Evolutionary conservation across 2,113 vertebrate genomes (phyloP).

Genomic region (Neofelis nebulosa): DNA sequence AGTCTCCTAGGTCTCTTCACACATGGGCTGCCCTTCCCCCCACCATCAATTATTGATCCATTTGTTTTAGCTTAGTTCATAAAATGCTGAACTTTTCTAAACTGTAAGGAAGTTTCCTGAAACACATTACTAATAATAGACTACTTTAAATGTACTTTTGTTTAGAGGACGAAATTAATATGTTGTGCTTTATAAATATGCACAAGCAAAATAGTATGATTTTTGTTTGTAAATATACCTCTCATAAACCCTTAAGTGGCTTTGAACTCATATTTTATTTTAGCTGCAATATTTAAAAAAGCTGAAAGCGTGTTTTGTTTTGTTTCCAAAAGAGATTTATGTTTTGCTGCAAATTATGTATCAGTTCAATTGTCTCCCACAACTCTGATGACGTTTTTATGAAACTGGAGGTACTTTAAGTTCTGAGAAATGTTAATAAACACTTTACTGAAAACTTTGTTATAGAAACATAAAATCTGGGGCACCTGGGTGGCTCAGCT

Average conservation of each 20-base stretch:
- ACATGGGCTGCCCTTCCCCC: not conserved
- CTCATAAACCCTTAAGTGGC: not conserved
- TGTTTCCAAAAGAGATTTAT: not conserved
- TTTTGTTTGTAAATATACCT: slow-evolving; percentile 16
- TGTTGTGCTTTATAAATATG: not conserved
- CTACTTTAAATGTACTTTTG: not conserved
- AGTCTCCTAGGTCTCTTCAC: not conserved
- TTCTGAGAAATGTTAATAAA: slow-evolving; percentile 11
- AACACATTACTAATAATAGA: not conserved
- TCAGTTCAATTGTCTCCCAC: not conserved
- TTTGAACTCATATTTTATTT: slow-evolving; percentile 14
- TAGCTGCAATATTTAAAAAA: not conserved
- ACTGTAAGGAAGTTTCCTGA: not conserved
- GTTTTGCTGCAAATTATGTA: not conserved
- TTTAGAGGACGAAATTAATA: not conserved
- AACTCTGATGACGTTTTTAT: not conserved
- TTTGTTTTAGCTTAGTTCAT: not conserved
- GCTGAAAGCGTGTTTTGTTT: not conserved
- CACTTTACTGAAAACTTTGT: not conserved
- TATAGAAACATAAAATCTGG: not conserved
- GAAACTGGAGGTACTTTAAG: not conserved
- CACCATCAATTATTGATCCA: not conserved
- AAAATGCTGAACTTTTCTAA: not conserved
- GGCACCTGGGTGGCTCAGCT: no score
- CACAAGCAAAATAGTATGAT: not conserved